These are phyloP conservation scores for Buceros bicornis DNA, from an alignment of 2,797 vertebrate species.

Conservation along the genomic window DNA sequence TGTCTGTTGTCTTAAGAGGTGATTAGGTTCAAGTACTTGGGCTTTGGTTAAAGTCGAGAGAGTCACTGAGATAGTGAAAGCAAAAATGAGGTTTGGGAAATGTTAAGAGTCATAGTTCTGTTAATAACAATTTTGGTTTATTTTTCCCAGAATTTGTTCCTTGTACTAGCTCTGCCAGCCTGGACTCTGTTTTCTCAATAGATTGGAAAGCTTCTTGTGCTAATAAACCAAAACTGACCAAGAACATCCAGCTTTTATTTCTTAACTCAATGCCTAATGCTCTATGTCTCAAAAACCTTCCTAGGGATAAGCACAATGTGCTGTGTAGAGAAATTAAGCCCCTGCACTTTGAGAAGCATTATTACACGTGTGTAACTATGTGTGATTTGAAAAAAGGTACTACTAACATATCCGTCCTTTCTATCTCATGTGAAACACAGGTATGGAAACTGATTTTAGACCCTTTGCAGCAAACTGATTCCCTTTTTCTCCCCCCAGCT, in stretches of 20 bases:
- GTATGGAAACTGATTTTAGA: not conserved
- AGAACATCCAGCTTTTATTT: conserved; percentile 5
- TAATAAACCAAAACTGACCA: conserved; percentile 31
- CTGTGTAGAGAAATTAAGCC: not conserved
- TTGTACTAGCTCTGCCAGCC: not conserved
- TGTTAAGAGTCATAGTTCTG: not conserved
- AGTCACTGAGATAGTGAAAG: not conserved
- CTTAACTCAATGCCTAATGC: not conserved
- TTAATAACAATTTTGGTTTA: not conserved
- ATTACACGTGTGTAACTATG: not conserved
- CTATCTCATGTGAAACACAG: not conserved
- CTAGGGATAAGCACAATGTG: not conserved
- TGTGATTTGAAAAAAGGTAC: not conserved
- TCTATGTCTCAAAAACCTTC: not conserved
- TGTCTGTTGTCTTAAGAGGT: not conserved
- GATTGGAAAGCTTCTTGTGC: not conserved
- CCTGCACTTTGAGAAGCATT: not conserved
- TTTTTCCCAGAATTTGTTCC: not conserved
- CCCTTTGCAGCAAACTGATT: not conserved
- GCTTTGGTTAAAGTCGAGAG: not conserved
- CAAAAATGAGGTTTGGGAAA: not conserved
- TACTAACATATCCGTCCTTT: not conserved
- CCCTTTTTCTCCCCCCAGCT: not conserved
- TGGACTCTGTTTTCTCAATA: not conserved
- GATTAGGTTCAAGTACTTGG: not conserved